Evolutionary conservation across 2,797 vertebrate genomes (phyloP), one percentile per base, ranked within the genome.

Genomic region (Enteromius afrohamiltoni): DNA sequence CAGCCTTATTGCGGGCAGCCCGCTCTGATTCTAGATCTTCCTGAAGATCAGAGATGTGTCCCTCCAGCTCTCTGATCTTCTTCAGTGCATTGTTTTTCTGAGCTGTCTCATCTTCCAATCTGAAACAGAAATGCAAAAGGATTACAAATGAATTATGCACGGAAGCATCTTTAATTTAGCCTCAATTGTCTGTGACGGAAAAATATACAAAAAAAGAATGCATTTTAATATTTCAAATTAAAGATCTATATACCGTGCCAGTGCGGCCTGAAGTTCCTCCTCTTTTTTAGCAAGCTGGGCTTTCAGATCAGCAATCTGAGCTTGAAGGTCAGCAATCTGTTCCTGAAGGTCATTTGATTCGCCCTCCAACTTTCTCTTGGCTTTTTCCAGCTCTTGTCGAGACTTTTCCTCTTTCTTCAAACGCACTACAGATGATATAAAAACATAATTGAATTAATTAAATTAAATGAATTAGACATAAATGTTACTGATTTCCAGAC

Each of bases 371-470:
- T 99, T 99, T 89, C 96, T 97, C 93, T 97, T 99, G 47, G 97
- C 93, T 88, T 99, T 99, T 79, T 97, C 97, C 74, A 96, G 91
- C 45, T 98, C 98, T 93, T 96, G 97, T 23, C 97, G 97, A 80
- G 94, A 94, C 79, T 98, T 99, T 91, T 99, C 98, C 87, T 99
- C 98, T 90, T 99, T 99, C 95, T 94, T 99, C 93, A 86, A 94
- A 90, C 87, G 97, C 92, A 92, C 98, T 99, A 23, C 90, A 94
- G 4, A 93, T 93, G 71, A 95, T 86, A 69, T 94, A 92, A 0
- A 94, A 87, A 96, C 86, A 88, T 93, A 91, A 85, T 95, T 34
- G 40, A 4, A 37, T 3, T 58, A 21, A 78, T 13, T 10, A 6
- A 73, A 26, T 49, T 14, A 11, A 23, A 0, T 70, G 13, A 55